Conservation (phyloP, 2,797 vertebrate species). For the Sebastes hubbsi region DNA sequence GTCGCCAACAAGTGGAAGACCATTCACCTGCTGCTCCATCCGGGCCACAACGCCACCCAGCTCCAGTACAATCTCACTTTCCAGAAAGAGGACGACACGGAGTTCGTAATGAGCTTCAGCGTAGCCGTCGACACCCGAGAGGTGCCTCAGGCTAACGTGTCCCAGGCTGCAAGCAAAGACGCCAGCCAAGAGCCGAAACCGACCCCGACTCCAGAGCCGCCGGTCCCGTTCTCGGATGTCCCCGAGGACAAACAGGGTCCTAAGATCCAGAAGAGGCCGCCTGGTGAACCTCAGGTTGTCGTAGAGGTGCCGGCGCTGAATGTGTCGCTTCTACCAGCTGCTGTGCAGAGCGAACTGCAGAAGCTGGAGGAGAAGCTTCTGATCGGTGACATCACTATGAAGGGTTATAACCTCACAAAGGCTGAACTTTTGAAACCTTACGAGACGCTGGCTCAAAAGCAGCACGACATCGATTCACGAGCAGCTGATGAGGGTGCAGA, state of each 20-base stretch:
- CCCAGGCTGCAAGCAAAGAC: conserved; percentile 59
- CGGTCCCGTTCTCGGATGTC: conserved; percentile 87
- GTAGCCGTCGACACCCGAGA: conserved; percentile 90
- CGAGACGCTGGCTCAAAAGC: conserved; percentile 36
- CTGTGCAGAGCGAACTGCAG: conserved; percentile 80
- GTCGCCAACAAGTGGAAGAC: conserved; percentile 98
- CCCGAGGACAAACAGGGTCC: conserved; percentile 89
- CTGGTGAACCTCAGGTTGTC: conserved; percentile 20
- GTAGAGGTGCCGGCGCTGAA: conserved; percentile 83
- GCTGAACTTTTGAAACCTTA: conserved; percentile 85
- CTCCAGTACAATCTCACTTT: conserved; percentile 94
- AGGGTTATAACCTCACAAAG: conserved; percentile 93
- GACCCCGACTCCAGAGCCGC: conserved; percentile 78
- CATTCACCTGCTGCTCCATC: conserved; percentile 90
- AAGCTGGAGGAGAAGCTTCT: conserved; percentile 87
- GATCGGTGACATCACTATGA: conserved; percentile 90
- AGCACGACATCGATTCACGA: background rate
- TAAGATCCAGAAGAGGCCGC: conserved; percentile 73
- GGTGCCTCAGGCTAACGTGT: conserved; percentile 78
- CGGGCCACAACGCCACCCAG: conserved; percentile 88
- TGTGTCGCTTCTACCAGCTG: conserved; percentile 83
- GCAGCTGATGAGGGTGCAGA: conserved; percentile 13
- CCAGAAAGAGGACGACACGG: conserved; percentile 83
- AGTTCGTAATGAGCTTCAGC: conserved; percentile 87
- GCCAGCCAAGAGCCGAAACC: conserved; percentile 58